Base-by-base conservation (phyloP, 2,797 vertebrate species). In the Taenioides sp. region DNA sequence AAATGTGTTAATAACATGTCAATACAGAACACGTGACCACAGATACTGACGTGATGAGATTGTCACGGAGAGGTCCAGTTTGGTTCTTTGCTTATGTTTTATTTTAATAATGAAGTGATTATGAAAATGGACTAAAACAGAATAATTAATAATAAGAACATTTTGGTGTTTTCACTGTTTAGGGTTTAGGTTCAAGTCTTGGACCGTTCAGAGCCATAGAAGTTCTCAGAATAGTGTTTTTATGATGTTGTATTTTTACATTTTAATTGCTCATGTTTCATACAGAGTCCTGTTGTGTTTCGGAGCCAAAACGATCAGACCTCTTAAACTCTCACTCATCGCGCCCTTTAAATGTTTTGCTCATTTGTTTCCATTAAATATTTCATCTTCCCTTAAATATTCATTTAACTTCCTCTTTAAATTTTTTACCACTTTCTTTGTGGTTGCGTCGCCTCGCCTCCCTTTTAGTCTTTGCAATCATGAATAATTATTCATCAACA, bases 281-380 rank as follows among this genome's bases (percentile, higher is more conserved):
- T 34, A 1, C 34, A 7, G 34, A 9, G 34, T 37, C 34, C 2
- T 10, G 34, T 34, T 34, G 31, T 34, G 31, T 10, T 37, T 28
- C 14, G 7, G 14, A 31, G 59, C 59, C 18, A 6, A 86, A 84
- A 86, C 86, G 80, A 82, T 63, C 60, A 79, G 76, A 82, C 77
- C 80, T 81, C 80, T 90, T 87, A 83, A 85, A 89, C 86, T 89
- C 85, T 84, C 92, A 92, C 93, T 93, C 92, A 91, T 93, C 84
- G 88, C 84, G 87, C 91, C 59, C 86, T 90, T 93, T 92, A 94
- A 94, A 93, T 93, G 92, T 93, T 94, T 93, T 91, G 87, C 91
- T 93, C 92, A 93, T 93, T 94, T 93, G 91, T 94, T 94, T 93
- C 92, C 86, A 83, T 92, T 94, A 89, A 94, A 95, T 94, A 94